These are phyloP conservation scores for Dasyurus viverrinus DNA, from an alignment of 2,113 vertebrate species.

Conservation along the genomic window DNA sequence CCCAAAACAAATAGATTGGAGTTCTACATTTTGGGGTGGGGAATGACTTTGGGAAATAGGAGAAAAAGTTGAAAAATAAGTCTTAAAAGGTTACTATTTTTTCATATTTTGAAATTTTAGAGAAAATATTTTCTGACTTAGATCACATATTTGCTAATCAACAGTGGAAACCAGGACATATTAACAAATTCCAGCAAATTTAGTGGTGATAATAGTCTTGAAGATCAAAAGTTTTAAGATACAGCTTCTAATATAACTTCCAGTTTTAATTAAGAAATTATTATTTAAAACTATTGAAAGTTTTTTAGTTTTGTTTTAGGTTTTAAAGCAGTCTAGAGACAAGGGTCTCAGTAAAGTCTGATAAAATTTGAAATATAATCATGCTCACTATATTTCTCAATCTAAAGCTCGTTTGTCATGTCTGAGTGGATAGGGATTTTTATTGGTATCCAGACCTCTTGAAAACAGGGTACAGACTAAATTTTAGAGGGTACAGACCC, in stretches of 20 bases:
- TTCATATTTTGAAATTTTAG: neutral
- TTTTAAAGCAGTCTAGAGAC: neutral
- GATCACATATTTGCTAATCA: neutral
- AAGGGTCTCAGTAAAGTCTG: neutral
- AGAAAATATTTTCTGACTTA: neutral
- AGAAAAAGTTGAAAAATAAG: neutral
- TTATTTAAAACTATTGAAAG: neutral
- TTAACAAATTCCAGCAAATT: neutral
- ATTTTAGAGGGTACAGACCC: too few species aligned
- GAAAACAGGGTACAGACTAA: constrained; percentile 28
- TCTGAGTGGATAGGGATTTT: neutral
- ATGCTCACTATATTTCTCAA: neutral
- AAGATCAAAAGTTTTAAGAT: constrained; percentile 41
- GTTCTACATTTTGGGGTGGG: neutral
- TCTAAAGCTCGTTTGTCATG: constrained; percentile 6
- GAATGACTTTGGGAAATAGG: neutral
- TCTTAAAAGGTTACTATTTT: neutral
- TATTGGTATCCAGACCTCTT: constrained; percentile 33
- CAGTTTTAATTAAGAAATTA: constrained; percentile 29
- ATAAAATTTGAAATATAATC: neutral
- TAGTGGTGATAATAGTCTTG: neutral
- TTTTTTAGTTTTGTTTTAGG: neutral
- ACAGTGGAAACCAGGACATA: neutral
- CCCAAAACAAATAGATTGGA: neutral
- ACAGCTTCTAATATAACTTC: neutral